These are phyloP conservation scores for Gymnoscelis rufifasciata DNA, from an alignment of 2,888 invertebrate genomes.

Conservation along the genomic window DNA sequence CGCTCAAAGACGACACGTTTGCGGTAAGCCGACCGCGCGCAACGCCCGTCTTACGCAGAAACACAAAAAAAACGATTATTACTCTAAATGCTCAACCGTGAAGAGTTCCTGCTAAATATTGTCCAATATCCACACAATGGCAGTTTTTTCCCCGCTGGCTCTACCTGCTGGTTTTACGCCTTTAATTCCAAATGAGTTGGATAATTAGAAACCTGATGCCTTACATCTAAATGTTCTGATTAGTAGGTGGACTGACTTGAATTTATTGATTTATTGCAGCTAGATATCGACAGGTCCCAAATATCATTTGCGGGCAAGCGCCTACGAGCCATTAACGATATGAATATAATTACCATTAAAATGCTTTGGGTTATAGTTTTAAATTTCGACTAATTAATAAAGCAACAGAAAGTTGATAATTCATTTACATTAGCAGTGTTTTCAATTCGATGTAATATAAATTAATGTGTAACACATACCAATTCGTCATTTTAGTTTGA, in stretches of 20 bases:
- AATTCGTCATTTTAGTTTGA: slow-evolving; percentile 65
- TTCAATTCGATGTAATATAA: no score
- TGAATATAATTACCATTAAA: slow-evolving; percentile 48
- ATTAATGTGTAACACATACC: slow-evolving; percentile 8
- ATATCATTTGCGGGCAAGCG: slow-evolving; percentile 30
- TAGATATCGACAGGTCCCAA: slow-evolving; percentile 17
- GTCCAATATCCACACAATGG: slow-evolving; percentile 35
- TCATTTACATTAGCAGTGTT: no score
- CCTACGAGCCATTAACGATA: slow-evolving; percentile 33
- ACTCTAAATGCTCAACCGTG: slow-evolving; percentile 36
- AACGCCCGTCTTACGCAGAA: slow-evolving; percentile 58
- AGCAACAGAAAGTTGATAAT: slow-evolving; percentile 63
- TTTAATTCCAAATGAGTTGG: slow-evolving; percentile 14
- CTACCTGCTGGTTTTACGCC: slow-evolving; percentile 20
- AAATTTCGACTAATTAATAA: slow-evolving; percentile 56
- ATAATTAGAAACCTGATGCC: slow-evolving; percentile 14
- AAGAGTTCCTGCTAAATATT: slow-evolving; percentile 35
- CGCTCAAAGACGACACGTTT: slow-evolving; percentile 39
- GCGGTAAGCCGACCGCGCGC: slow-evolving; percentile 37
- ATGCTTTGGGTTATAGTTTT: slow-evolving; percentile 50
- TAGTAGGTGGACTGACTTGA: slow-evolving; percentile 10
- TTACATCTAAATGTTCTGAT: slow-evolving; percentile 3
- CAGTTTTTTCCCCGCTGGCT: slow-evolving; percentile 24
- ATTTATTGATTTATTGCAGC: slow-evolving; percentile 16
- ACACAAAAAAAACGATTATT: slow-evolving; percentile 48